Evolutionary conservation across 2,113 vertebrate species (phyloP), one percentile per base, ranked within the genome.

Genomic region (Trogon melanurus): DNA sequence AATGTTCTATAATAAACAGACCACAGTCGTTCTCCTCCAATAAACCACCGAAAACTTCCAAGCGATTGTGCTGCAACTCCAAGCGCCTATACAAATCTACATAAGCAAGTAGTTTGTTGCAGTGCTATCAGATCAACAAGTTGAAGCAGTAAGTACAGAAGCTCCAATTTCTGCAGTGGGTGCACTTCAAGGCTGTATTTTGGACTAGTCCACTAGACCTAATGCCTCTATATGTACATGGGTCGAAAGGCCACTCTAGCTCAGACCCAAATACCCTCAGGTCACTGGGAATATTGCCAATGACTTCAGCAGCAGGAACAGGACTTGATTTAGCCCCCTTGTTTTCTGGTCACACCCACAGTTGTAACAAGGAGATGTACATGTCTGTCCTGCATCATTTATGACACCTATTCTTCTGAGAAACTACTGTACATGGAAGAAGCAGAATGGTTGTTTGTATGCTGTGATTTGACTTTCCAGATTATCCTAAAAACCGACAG

Each of bases 381-480:
- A 3, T 41, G 60, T 22, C 25, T 88, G 76, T 94, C n/a, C 32
- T 48, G 53, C 30, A 30, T 62, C 9, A 56, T 38, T 62, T 88
- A 54, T 93, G 79, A 74, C 71, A 72, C 85, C 78, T 75, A 32
- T 81, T 32, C 17, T 91, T 94, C 81, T 85, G 61, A 89, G 73
- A 94, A 96, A 91, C 26, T 94, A 70, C 74, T 66, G 56, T 75
- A 75, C 45, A 47, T 13, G 36, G 58, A 83, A 73, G 44, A 48
- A 94, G 13, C 36, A 91, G 78, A 85, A 72, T 73, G 51, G 93
- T 96, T 95, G 60, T 81, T 96, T 89, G 26, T 34, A 50, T 70
- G 67, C 44, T 79, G 23, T 73, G 62, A 89, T 85, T 70, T 89
- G 57, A 62, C 58, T 93, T 89, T 58, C 58, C 76, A 83, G 71